Evolutionary conservation across 1,140 invertebrate species (phyloP).

Genomic region (Scylla paramamosain): DNA sequence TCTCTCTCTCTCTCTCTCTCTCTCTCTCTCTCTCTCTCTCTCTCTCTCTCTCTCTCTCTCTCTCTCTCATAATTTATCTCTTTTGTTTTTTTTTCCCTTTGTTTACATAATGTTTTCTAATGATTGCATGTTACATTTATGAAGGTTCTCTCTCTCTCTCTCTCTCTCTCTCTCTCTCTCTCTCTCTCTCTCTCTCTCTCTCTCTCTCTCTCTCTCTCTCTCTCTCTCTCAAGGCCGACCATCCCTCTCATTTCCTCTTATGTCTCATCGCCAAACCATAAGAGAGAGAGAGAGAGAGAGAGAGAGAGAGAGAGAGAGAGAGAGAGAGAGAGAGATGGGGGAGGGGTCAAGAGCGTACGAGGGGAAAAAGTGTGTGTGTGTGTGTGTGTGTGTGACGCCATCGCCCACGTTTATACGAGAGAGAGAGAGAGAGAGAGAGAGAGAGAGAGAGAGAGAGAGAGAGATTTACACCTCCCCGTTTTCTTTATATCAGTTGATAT

Average conservation of each 20-base stretch:
- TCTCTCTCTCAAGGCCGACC: background rate
- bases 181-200: background rate
- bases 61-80: background rate
- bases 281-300: background rate
- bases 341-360: background rate
- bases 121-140: too few relatives aligned
- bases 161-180: background rate
- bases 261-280: background rate
- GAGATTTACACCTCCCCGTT: background rate
- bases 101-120: too few relatives aligned
- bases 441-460: slow-evolving; percentile 15
- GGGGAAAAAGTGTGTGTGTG: background rate
- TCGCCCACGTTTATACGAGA: background rate
- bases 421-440: slow-evolving; percentile 20
- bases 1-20: background rate
- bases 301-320: background rate
- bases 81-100: too few relatives aligned
- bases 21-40: slow-evolving; percentile 2
- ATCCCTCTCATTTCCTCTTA: too few relatives aligned
- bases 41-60: background rate
- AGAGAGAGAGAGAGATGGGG: background rate
- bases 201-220: slow-evolving; percentile 2
- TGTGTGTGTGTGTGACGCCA: background rate
- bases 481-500: too few relatives aligned
- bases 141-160: too few relatives aligned